These are phyloP conservation scores for Drosophila borborema DNA, from an alignment of 2,888 invertebrate genomes.

Conservation along the genomic window DNA sequence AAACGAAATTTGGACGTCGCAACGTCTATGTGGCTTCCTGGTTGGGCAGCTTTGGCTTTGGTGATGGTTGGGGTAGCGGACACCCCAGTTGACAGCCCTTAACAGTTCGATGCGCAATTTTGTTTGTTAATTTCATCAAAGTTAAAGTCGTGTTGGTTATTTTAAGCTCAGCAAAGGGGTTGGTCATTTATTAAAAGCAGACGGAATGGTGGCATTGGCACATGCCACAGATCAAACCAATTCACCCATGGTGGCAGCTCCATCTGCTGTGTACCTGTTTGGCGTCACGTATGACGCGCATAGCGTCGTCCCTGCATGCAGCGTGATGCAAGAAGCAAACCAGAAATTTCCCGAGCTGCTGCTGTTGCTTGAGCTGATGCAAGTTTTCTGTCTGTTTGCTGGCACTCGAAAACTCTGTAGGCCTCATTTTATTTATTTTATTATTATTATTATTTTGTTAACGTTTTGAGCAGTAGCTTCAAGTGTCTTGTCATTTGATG, in stretches of 20 bases:
- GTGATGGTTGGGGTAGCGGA: conserved; percentile 42
- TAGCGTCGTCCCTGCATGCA: conserved; percentile 4
- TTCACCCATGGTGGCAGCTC: conserved; percentile 13
- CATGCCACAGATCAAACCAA: conserved; percentile 10
- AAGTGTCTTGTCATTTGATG: conserved; percentile 59
- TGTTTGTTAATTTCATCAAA: conserved; percentile 56
- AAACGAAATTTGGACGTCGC: conserved; percentile 29
- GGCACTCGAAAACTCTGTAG: conserved; percentile 24
- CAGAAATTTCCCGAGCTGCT: conserved; percentile 15
- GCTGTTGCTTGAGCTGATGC: conserved; percentile 9
- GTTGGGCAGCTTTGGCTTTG: conserved; percentile 10
- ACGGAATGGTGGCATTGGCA: conserved; percentile 19
- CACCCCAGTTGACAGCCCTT: conserved; percentile 29
- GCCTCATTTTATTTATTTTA: background rate
- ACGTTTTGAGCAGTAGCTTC: conserved; percentile 39
- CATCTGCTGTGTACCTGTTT: conserved; percentile 25
- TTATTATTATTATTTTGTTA: background rate
- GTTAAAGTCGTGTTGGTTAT: conserved; percentile 51
- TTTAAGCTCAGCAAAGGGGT: conserved; percentile 39
- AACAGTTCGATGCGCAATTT: conserved; percentile 55
- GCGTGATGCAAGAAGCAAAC: conserved; percentile 40
- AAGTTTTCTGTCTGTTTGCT: conserved; percentile 3
- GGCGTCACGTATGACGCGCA: conserved; percentile 13
- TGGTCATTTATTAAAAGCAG: conserved; percentile 6
- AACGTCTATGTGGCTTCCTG: conserved; percentile 56